Base-by-base conservation (phyloP, 2,888 invertebrate genomes). In the Platycnemis pennipes region DNA sequence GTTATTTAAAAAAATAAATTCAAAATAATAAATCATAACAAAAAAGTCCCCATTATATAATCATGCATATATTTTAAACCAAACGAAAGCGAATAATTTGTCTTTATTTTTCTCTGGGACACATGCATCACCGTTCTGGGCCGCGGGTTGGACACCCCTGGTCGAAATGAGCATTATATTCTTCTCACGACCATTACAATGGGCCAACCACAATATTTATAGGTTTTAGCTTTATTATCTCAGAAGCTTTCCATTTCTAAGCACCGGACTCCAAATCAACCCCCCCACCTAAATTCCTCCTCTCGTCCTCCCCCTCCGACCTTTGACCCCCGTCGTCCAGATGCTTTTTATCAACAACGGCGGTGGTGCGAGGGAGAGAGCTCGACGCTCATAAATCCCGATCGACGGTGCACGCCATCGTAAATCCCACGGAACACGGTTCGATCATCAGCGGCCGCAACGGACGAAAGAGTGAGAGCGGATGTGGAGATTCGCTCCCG, bases 371-470 rank as follows among this genome's bases (percentile, higher is more conserved):
- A 77, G 77, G n/a, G 44, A 86, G 44, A 86, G 22, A 8, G 26
- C n/a, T 37, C 16, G 86, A 42, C 26, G 45, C 44, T 45, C 87
- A 87, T 87, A 44, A 44, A 87, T 87, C 46, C 45, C 87, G 3
- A 87, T 87, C 44, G 44, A 46, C 45, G 46, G 87, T 26, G 26
- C n/a, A 87, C 26, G 87, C 45, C 46, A 46, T 46, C 87, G 87
- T 87, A 87, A 87, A 46, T 87, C 46, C 87, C 26, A 44, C 45
- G 46, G 44, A 87, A 87, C 87, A 87, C 26, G 87, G 26, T 26
- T 45, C 22, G 19, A 87, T 46, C 44, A 87, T 46, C 87, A n/a
- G n/a, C 46, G 87, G n/a, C 87, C 7, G 77, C 26, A 31, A 77
- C 77, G 37, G 31, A 46, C 44, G n/a, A 26, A 37, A n/a, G 45